Evolutionary conservation across 2,888 invertebrate species (phyloP), one percentile per base, ranked within the genome.

Genomic region (Caenorhabditis angaria): DNA sequence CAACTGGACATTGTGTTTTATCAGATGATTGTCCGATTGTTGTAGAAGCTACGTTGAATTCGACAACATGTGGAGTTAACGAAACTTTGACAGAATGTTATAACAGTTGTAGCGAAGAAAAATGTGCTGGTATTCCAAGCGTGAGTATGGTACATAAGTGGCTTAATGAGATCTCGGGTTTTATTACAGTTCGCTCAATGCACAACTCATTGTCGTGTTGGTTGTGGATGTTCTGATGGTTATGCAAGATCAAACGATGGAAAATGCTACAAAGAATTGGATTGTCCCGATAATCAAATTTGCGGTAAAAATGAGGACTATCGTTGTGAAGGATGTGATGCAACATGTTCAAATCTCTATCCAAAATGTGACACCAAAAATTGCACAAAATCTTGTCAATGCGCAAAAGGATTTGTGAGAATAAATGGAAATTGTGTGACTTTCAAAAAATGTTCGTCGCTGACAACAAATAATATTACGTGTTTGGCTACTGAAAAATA

Each of bases 401-500:
- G 70, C 60, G 65, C 70, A 0, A 18, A 41, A 0, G 71, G 71
- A 12, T 71, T 71, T 56, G 64, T 65, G 10, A 59, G 57, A 47
- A 29, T 55, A 14, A 67, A 71, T 28, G 71, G 66, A 10, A 66
- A 66, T 20, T 71, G 71, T 41, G 66, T 67, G 25, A 58, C 67
- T 0, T 50, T 66, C 20, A 29, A 53, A 35, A 10, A 24, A 10
- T 48, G 50, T 54, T 54, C 65, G 66, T 41, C 41, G 18, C 10
- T 18, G 18, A 41, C 41, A 41, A 41, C 41, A 12, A 41, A 41
- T 18, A 62, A 70, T 28, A 62, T 63, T 22, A 70, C 70, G 0
- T 71, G 71, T 29, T 25, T 51, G 1, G 71, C 61, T 0, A 67
- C 66, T 18, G 59, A 71, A 47, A 56, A 55, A 0, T 71, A 57